Evolutionary conservation across 2,888 invertebrate genomes (phyloP).

Genomic region (Synanthedon formicaeformis): DNA sequence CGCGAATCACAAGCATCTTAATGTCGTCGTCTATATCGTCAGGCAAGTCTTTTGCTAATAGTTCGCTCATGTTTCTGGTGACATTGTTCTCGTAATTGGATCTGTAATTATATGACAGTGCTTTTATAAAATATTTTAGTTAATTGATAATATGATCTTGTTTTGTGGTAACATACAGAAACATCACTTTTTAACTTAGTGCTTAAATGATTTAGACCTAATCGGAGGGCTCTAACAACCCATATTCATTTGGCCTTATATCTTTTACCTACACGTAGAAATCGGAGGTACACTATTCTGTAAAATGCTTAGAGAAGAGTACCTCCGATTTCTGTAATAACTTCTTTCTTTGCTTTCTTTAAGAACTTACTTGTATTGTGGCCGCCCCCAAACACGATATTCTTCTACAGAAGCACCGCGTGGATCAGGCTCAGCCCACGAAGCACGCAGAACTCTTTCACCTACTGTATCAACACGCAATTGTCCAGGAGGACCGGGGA

Average conservation of each 20-base stretch:
- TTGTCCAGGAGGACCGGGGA: slow-evolving; percentile 82
- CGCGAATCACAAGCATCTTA: slow-evolving; percentile 51
- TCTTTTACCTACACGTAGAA: too few species aligned
- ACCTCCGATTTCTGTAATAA: too few species aligned
- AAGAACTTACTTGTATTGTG: slow-evolving; percentile 35
- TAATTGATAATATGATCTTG: too few species aligned
- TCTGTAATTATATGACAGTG: slow-evolving; percentile 6
- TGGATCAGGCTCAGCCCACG: slow-evolving; percentile 83
- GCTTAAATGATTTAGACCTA: too few species aligned
- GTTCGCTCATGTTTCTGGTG: slow-evolving; percentile 40
- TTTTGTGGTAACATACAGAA: too few species aligned
- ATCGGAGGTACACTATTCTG: too few species aligned
- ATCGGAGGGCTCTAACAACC: too few species aligned
- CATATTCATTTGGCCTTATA: too few species aligned
- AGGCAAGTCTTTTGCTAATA: slow-evolving; percentile 33
- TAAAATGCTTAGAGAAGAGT: too few species aligned
- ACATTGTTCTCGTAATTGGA: slow-evolving; percentile 20
- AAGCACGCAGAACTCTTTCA: slow-evolving; percentile 80
- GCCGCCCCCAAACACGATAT: slow-evolving; percentile 83
- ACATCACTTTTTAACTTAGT: too few species aligned
- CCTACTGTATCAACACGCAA: slow-evolving; percentile 81
- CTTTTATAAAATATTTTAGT: too few species aligned
- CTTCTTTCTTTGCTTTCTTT: neutral
- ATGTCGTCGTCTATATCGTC: slow-evolving; percentile 42
- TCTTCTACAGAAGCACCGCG: slow-evolving; percentile 81